Base-by-base conservation (phyloP, 1,140 invertebrate species). In the Neodiprion pinetum region DNA sequence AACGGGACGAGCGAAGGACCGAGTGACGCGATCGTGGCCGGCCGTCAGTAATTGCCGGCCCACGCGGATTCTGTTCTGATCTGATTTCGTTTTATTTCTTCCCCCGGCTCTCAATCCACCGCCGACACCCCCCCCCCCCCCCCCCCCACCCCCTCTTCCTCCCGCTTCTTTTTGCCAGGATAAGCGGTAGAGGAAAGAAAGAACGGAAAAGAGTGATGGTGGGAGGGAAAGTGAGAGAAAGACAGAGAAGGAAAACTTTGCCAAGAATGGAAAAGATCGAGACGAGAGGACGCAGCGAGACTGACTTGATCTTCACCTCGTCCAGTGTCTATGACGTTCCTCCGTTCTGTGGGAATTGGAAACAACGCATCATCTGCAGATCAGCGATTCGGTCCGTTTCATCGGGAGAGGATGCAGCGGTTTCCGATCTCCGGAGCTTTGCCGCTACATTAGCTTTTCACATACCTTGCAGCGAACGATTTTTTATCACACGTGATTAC, bases 11-110 rank as follows among this genome's bases (percentile, higher is more conserved):
- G 28, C 28, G 28, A 40, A 40, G 28, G 28, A 40, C 28, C 28
- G 28, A 61, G 53, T 61, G 53, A 61, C 53, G 53, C 8, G 53
- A 61, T 61, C 53, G 53, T 17, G 53, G 53, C 53, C 28, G 28
- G 28, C 47, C 71, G 77, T 77, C 75, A 79, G 82, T 81, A 83
- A 82, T 82, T 82, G 79, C 78, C 80, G 78, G 79, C 77, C 81
- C 78, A 82, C 80, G 79, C 77, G 75, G 79, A 40, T 12, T 40
- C 12, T 7, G 73, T 78, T 69, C 70, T 79, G 80, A 81, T 80
- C 77, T 73, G 77, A 76, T 81, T 79, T 79, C 68, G 71, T 79
- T 77, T 82, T 80, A 72, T 75, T 82, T 79, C 77, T 82, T 79
- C 77, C 72, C 75, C 75, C 49, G 68, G n/a, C 48, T 11, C 48